A percentile compares a stretch with the other conserved stretches of the same genome.
Evolutionary conservation across 92 coral and sea anemone species (phyloP).

Genomic region (Paragorgia papillata): DNA sequence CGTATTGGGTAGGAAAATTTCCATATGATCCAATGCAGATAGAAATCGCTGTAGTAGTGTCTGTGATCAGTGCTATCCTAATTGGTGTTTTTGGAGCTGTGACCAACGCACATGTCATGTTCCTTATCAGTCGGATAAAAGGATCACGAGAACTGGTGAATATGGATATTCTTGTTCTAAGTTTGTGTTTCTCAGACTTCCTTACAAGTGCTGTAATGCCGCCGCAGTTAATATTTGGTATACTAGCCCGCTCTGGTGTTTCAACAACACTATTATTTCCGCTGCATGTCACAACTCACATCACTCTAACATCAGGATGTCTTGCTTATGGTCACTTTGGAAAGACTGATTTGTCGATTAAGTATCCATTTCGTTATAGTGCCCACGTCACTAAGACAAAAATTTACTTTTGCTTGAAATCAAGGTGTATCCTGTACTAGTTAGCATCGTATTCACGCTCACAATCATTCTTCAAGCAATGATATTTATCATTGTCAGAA

Average conservation of each 20-base stretch:
- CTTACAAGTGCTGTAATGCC: slow-evolving; percentile 26
- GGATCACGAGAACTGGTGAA: too few species aligned
- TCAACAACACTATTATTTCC: background rate
- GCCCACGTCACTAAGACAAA: slow-evolving; percentile 1
- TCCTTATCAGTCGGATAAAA: too few species aligned
- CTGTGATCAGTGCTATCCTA: slow-evolving; percentile 15
- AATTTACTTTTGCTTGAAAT: background rate
- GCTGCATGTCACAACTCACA: slow-evolving; percentile 6
- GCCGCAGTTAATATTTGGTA: too few species aligned
- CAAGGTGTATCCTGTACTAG: too few species aligned
- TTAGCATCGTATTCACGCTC: too few species aligned
- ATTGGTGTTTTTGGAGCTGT: slow-evolving; percentile 4
- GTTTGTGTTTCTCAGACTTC: slow-evolving; percentile 26
- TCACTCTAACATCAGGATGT: slow-evolving; percentile 23
- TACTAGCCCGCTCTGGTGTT: slow-evolving; percentile 15
- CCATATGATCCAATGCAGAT: background rate
- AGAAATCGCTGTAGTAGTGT: slow-evolving; percentile 11
- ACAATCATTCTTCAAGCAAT: too few species aligned
- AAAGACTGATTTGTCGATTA: slow-evolving; percentile 6
- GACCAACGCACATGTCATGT: too few species aligned
- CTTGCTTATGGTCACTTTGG: slow-evolving; percentile 8
- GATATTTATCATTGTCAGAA: too few species aligned
- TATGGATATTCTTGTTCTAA: too few species aligned
- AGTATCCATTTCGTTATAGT: slow-evolving; percentile 11
- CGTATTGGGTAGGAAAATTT: slow-evolving; percentile 8